Percentiles rank a stretch among this genome's conserved stretches.
phyloP scores from a whole-genome alignment of 1,140 invertebrate genomes.

The Cherax destructor region DNA sequence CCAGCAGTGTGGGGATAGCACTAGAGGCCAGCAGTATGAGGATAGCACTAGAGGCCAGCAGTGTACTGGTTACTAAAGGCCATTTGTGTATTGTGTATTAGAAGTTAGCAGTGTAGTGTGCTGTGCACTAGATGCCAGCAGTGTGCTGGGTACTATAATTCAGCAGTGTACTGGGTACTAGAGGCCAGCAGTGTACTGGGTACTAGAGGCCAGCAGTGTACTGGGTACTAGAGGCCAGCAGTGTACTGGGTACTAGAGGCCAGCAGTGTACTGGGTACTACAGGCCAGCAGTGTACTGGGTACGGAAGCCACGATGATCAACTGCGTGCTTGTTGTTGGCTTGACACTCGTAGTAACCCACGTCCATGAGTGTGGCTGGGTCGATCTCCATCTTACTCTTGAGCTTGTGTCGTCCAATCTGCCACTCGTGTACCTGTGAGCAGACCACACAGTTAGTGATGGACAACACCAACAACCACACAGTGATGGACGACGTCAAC shows the following conservation, averaged over 20 bases:
- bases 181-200: background rate
- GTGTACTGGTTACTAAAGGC: constrained; percentile 40
- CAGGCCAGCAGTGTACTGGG: constrained; percentile 46
- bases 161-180: too few relatives aligned
- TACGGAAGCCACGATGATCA: constrained; percentile 58
- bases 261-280: background rate
- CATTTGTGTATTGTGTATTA: too few relatives aligned
- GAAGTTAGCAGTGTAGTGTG: too few relatives aligned
- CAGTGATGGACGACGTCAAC: too few relatives aligned
- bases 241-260: background rate
- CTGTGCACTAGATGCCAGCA: too few relatives aligned
- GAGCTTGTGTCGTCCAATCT: constrained; percentile 59
- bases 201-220: background rate
- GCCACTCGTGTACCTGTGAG: constrained; percentile 59
- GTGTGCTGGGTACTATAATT: too few relatives aligned
- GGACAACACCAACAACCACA: too few relatives aligned
- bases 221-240: background rate
- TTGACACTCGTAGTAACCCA: constrained; percentile 62
- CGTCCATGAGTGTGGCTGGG: constrained; percentile 62
- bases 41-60: too few relatives aligned
- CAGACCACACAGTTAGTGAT: background rate
- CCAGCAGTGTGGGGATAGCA: too few relatives aligned
- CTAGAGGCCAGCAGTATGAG: too few relatives aligned
- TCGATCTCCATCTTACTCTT: constrained; percentile 67
- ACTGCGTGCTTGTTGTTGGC: constrained; percentile 62